A percentile compares a stretch with the other conserved stretches of the same genome.
Evolutionary conservation across 2,113 vertebrate genomes (phyloP).

Genomic region (Tapirus terrestris): DNA sequence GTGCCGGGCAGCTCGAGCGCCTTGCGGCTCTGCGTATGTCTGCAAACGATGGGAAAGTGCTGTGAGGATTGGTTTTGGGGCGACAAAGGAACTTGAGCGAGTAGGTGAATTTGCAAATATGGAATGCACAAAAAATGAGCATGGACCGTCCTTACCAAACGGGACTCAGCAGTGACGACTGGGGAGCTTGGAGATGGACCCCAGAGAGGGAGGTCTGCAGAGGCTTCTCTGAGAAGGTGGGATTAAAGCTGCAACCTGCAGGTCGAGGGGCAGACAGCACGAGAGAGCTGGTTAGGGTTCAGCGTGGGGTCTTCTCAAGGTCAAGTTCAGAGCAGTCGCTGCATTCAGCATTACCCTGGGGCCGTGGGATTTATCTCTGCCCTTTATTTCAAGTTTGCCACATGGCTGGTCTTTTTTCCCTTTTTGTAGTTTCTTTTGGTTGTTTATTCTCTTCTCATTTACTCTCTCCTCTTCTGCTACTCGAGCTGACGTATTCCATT

Average conservation of each 20-base stretch:
- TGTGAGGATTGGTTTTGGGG: background rate
- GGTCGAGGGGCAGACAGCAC: background rate
- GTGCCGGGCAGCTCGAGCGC: fast-evolving
- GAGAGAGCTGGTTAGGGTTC: background rate
- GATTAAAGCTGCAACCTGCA: background rate
- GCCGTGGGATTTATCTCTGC: background rate
- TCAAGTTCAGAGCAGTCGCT: background rate
- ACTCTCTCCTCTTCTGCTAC: background rate
- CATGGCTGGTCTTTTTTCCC: background rate
- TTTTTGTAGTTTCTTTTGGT: background rate
- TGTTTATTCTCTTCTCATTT: background rate
- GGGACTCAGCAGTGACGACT: background rate
- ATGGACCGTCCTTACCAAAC: fast-evolving
- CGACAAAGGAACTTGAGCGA: fast-evolving
- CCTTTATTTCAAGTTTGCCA: background rate
- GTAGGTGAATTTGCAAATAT: no score
- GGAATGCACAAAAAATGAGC: no score
- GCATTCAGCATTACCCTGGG: background rate
- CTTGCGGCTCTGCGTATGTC: fast-evolving
- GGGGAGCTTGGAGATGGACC: background rate
- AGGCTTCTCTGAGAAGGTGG: background rate
- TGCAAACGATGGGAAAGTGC: fast-evolving
- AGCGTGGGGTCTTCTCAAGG: background rate
- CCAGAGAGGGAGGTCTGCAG: fast-evolving
- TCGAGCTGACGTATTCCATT: background rate